Conservation (phyloP, 2,888 invertebrate genomes). For the Eudemis profundana region DNA sequence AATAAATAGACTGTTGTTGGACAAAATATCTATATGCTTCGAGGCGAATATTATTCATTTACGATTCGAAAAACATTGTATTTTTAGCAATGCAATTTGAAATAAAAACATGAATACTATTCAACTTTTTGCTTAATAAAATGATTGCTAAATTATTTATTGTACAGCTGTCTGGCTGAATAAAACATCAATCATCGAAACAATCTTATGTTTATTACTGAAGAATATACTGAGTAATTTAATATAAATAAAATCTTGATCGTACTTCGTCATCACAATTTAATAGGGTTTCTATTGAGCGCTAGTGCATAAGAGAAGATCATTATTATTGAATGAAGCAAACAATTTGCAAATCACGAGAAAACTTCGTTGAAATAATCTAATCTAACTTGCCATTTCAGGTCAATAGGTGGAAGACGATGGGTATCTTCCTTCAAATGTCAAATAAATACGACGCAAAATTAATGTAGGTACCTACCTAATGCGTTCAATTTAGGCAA, state of each 20-base stretch:
- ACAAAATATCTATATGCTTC: too few species aligned
- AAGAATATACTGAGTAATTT: background rate
- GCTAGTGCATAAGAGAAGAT: conserved; percentile 4
- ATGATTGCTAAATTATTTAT: conserved; percentile 6
- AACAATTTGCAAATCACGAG: conserved; percentile 41
- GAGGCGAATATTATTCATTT: background rate
- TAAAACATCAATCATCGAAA: conserved; percentile 4
- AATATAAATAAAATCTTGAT: conserved; percentile 2
- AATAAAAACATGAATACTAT: background rate
- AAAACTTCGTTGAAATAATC: conserved; percentile 41
- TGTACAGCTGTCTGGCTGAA: background rate
- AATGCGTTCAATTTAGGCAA: conserved; percentile 59
- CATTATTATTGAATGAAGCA: conserved; percentile 21
- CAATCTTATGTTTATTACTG: background rate
- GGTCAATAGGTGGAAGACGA: conserved; percentile 65
- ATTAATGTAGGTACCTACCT: conserved; percentile 54
- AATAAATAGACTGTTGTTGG: background rate
- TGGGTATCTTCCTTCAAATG: conserved; percentile 65
- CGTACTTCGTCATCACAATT: background rate
- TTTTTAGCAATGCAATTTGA: background rate
- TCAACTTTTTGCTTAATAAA: background rate
- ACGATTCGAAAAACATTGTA: background rate
- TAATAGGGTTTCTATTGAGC: background rate
- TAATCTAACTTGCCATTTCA: conserved; percentile 44
- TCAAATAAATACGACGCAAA: conserved; percentile 60